Conservation (phyloP, 2,113 vertebrate genomes). For the Phrynosoma platyrhinos region DNA sequence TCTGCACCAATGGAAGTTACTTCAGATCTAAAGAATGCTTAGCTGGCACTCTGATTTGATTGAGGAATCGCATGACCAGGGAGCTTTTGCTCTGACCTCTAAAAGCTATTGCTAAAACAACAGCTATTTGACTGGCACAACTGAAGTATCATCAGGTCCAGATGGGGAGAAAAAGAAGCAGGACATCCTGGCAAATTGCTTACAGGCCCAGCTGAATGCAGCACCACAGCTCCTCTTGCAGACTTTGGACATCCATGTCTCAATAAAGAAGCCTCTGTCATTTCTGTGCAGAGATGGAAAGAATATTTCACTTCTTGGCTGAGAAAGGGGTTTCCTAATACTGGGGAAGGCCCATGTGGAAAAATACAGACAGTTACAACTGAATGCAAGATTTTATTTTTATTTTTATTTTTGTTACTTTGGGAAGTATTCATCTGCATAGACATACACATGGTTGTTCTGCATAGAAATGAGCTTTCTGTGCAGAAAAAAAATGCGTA, state of each 20-base stretch:
- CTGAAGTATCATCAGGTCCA: conserved; percentile 52
- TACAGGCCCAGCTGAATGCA: conserved; percentile 49
- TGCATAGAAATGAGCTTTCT: no score
- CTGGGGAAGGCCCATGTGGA: no score
- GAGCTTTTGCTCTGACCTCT: conserved; percentile 75
- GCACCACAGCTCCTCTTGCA: background rate
- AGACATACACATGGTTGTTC: no score
- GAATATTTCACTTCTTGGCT: no score
- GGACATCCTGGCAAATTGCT: conserved; percentile 67
- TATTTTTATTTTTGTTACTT: no score
- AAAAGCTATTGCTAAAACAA: conserved; percentile 52
- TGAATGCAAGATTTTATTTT: no score
- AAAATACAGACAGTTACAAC: no score
- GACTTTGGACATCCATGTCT: conserved; percentile 65
- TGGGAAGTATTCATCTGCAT: no score
- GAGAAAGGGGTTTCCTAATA: no score
- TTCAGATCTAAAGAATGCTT: conserved; percentile 84
- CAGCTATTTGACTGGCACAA: background rate
- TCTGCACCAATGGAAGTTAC: conserved; percentile 76
- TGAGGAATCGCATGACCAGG: conserved; percentile 77
- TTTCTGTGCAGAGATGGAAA: conserved; percentile 48
- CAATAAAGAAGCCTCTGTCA: conserved; percentile 75
- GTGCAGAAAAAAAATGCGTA: no score
- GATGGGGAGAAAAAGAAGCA: conserved; percentile 46
- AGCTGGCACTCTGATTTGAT: conserved; percentile 84